A percentile compares a stretch with the other conserved stretches of the same genome.
phyloP scores from a whole-genome alignment of 2,797 vertebrate genomes.

The Lacerta bilineata region DNA sequence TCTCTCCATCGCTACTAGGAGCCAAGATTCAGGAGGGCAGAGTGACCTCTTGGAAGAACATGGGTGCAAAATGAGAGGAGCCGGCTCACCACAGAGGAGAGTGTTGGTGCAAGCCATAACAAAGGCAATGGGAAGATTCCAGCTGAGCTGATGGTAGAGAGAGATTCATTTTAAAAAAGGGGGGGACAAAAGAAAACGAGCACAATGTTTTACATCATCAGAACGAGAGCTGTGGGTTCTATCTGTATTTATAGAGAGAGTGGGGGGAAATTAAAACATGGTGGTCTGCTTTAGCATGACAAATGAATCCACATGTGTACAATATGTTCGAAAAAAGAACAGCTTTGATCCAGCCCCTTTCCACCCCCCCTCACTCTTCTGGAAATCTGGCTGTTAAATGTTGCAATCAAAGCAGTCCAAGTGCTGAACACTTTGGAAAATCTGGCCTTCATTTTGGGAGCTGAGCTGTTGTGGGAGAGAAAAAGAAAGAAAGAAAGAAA shows the following conservation, averaged over 20 bases:
- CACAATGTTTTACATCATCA: background rate
- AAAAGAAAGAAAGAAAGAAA: background rate
- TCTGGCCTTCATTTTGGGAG: slow-evolving; percentile 38
- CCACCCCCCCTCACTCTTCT: background rate
- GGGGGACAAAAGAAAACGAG: background rate
- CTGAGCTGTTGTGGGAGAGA: background rate
- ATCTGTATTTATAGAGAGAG: background rate
- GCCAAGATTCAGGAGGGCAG: background rate
- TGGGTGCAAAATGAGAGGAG: background rate
- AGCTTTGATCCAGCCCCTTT: slow-evolving; percentile 10
- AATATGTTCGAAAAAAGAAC: background rate
- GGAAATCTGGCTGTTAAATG: slow-evolving; percentile 43
- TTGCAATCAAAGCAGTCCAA: slow-evolving; percentile 41
- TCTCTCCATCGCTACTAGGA: too few species aligned
- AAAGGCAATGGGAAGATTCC: too few species aligned
- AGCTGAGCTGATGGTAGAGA: background rate
- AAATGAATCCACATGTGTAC: background rate
- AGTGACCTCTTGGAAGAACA: too few species aligned
- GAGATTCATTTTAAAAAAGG: background rate
- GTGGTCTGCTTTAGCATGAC: background rate
- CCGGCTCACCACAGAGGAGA: too few species aligned
- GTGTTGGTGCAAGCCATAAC: background rate
- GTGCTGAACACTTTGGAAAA: slow-evolving; percentile 25
- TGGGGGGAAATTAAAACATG: background rate
- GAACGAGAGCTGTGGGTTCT: background rate